These are phyloP conservation scores for Amorpha juglandis DNA, from an alignment of 2,888 invertebrate species.

Conservation along the genomic window DNA sequence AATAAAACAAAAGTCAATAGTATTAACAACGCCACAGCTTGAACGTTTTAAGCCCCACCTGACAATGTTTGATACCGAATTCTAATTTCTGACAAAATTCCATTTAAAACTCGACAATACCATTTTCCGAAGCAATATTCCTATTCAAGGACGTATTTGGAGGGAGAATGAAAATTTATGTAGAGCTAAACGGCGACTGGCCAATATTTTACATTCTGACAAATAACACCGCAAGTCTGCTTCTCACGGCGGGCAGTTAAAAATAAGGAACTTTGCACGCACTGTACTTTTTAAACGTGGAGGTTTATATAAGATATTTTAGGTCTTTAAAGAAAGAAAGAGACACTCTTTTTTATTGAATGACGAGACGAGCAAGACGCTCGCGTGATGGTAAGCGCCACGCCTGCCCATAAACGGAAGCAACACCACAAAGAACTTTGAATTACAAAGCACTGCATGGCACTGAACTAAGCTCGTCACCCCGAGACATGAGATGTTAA, in stretches of 20 bases:
- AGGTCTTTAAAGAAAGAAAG: not conserved
- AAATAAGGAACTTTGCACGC: slow-evolving; percentile 41
- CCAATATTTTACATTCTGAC: slow-evolving; percentile 45
- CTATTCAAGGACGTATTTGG: slow-evolving; percentile 9
- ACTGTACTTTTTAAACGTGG: slow-evolving; percentile 29
- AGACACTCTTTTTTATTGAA: too few relatives aligned
- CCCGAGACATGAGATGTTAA: too few relatives aligned
- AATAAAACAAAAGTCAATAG: not conserved
- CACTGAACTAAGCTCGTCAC: too few relatives aligned
- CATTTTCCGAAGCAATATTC: slow-evolving; percentile 16
- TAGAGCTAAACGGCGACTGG: slow-evolving; percentile 38
- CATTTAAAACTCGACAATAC: slow-evolving; percentile 21
- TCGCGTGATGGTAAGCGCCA: too few relatives aligned
- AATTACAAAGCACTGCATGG: too few relatives aligned
- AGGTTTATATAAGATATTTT: slow-evolving; percentile 10
- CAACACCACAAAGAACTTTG: too few relatives aligned
- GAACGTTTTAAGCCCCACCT: not conserved
- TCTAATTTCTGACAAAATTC: not conserved
- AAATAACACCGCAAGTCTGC: slow-evolving; percentile 41
- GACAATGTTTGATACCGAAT: slow-evolving; percentile 14
- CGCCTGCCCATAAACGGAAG: too few relatives aligned
- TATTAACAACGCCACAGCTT: not conserved
- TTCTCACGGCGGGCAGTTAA: slow-evolving; percentile 41
- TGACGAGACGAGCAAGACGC: too few relatives aligned
- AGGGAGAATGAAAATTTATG: slow-evolving; percentile 42